These are phyloP conservation scores for Drosophila jambulina DNA, from an alignment of 1,140 invertebrate genomes.

Conservation along the genomic window DNA sequence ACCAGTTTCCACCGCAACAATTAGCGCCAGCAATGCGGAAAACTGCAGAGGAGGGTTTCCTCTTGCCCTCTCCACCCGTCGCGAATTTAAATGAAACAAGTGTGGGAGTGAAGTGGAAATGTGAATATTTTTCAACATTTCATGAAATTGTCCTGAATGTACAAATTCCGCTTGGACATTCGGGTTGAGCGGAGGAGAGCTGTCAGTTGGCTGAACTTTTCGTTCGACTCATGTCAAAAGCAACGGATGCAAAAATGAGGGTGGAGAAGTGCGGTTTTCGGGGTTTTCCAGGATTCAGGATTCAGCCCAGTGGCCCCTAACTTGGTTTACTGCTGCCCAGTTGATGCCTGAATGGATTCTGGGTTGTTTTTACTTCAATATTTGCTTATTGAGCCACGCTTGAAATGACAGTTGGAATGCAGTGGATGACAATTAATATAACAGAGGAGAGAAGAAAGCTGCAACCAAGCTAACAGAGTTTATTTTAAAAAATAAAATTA, in stretches of 20 bases:
- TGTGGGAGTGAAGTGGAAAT: constrained; percentile 1
- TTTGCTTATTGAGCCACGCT: constrained; percentile 68
- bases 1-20: constrained; percentile 27
- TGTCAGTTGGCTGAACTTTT: constrained; percentile 46
- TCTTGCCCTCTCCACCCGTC: not conserved
- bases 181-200: constrained; percentile 1
- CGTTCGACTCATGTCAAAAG: constrained; percentile 35
- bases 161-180: constrained; percentile 22
- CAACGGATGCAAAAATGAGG: constrained; percentile 10
- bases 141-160: constrained; percentile 52
- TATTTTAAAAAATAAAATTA: not conserved
- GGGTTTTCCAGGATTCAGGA: constrained; percentile 23
- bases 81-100: constrained; percentile 32
- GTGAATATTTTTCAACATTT: constrained; percentile 62
- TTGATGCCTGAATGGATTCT: constrained; percentile 36
- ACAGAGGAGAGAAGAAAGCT: not conserved
- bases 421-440: constrained; percentile 3
- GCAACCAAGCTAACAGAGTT: not conserved
- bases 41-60: constrained; percentile 25
- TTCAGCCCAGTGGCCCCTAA: constrained; percentile 9
- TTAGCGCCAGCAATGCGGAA: constrained; percentile 50
- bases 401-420: constrained; percentile 39
- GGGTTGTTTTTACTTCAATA: constrained; percentile 55
- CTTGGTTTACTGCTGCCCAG: constrained; percentile 38
- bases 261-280: constrained; percentile 16